phyloP scores from a whole-genome alignment of 2,888 invertebrate species.

The Cephus pygmeus region DNA sequence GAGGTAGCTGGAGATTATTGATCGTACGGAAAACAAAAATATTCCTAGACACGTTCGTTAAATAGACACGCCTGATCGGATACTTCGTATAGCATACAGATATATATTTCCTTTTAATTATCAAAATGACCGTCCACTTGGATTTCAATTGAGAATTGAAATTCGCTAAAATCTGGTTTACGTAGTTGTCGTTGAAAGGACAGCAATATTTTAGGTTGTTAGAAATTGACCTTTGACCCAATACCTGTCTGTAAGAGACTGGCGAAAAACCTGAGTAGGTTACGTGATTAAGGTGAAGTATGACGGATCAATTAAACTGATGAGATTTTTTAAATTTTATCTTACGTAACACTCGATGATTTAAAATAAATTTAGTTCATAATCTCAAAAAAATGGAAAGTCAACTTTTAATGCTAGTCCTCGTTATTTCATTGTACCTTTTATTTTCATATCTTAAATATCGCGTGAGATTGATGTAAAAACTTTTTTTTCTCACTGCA shows the following conservation, averaged over 20 bases:
- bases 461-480: background rate
- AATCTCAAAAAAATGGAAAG: background rate
- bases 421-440: background rate
- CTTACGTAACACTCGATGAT: background rate
- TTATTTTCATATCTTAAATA: background rate
- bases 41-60: constrained; percentile 41
- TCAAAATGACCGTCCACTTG: background rate
- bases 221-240: background rate
- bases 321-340: background rate
- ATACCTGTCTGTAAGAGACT: background rate
- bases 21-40: background rate
- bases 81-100: background rate
- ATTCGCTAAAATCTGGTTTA: background rate
- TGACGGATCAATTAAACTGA: background rate
- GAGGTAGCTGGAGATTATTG: background rate
- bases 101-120: background rate
- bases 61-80: constrained; percentile 42
- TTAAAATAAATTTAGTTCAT: background rate
- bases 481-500: background rate
- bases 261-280: background rate
- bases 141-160: background rate
- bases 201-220: background rate
- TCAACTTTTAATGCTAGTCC: background rate
- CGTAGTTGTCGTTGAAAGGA: background rate
- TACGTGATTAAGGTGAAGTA: background rate